These are phyloP conservation scores for Catamblyrhynchus diadema DNA, from an alignment of 2,797 vertebrate species.

Conservation along the genomic window DNA sequence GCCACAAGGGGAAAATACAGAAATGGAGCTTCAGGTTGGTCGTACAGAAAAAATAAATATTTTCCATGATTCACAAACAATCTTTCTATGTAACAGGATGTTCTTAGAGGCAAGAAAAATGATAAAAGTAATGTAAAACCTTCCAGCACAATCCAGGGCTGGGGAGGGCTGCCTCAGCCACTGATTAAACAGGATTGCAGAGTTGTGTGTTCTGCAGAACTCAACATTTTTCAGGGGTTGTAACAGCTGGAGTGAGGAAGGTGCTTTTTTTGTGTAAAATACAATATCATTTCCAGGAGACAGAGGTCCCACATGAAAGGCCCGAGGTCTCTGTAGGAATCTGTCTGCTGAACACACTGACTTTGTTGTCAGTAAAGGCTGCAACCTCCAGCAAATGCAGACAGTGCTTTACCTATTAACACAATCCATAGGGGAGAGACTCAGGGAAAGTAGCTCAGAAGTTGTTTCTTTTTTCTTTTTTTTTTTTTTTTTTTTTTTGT, in stretches of 20 bases:
- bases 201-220: neutral
- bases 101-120: neutral
- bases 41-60: neutral
- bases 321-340: neutral
- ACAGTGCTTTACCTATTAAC: constrained; percentile 3
- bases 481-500: too few species aligned
- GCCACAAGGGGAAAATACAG: neutral
- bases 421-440: neutral
- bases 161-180: neutral
- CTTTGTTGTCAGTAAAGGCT: neutral
- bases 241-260: neutral
- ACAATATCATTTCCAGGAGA: neutral
- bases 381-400: constrained; percentile 1
- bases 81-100: neutral
- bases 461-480: neutral
- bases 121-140: neutral
- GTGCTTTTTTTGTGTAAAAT: neutral
- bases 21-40: neutral
- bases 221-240: neutral
- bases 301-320: neutral
- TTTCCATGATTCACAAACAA: neutral
- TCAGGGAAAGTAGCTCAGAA: neutral
- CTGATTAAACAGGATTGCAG: neutral
- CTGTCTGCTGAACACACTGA: neutral
- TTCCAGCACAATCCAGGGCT: neutral